Evolutionary conservation across 1,140 invertebrate genomes (phyloP), one percentile per base, ranked within the genome.

Genomic region (Andrena cerasifolii): DNA sequence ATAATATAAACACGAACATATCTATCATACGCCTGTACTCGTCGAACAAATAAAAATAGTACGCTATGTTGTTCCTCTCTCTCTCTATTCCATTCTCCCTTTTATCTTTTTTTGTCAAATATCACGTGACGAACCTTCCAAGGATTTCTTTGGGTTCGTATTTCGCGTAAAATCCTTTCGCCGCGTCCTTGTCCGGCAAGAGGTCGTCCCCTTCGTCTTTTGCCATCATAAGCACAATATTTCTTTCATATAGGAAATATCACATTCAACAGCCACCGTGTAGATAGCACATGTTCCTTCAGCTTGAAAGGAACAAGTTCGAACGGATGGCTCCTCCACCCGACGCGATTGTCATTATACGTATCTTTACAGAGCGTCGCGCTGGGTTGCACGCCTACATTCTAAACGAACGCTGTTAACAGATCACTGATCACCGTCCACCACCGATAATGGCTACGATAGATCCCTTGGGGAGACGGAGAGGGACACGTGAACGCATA

Each of bases 91-190:
- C 10, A 5, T 40, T 40, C 10, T 10, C 36, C 36, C 36, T 40
- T 3, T 75, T 18, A 43, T 58, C 47, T 59, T 58, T 7, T 18
- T 43, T 16, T 47, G 77, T 80, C 21, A 36, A 31, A 71, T 77
- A 77, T 82, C 45, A 84, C 70, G 73, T 56, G 40, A 91, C 94
- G 91, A 93, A 99, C 97, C 97, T 98, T 93, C 98, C 99, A 63
- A 99, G 94, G 84, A 99, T 97, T 93, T 99, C 98, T 91, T 99
- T 99, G 4, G 98, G 98, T 91, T 99, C 98, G 93, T 99, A 99
- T 94, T 98, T 99, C 18, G 98, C 98, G 91, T 99, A 99, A 92
- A 99, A 99, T 88, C 96, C 97, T 91, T 97, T 97, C 7, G 97
- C 97, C 76, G 96, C 97, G 93, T 97, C 96, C 93, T 97, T 97